Evolutionary conservation across 2,797 vertebrate species (phyloP), one percentile per base, ranked within the genome.

Genomic region (Poecilia gillii): DNA sequence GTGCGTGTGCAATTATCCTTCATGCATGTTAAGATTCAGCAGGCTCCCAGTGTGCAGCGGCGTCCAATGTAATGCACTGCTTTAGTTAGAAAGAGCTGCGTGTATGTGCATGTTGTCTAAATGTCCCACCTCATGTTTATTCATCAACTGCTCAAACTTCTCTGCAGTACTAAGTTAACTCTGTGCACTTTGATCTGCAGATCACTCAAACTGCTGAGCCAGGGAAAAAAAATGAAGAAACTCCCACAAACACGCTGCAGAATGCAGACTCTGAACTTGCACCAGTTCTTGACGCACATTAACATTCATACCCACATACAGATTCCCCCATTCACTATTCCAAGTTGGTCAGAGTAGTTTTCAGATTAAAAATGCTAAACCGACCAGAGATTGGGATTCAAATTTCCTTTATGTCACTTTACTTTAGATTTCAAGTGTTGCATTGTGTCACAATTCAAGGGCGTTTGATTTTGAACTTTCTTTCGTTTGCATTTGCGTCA

Each of bases 81-180:
- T 86, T 46, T 59, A 85, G 41, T 75, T 77, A 45, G 79, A 45
- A 79, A 89, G 71, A 12, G 74, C 49, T 74, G 79, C 76, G 70
- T 72, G 76, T 53, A 36, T 72, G 81, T 80, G 85, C 64, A 73
- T 39, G 51, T 80, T 90, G 91, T 84, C 82, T 91, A 77, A 88
- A 91, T 74, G 87, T 84, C 83, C 75, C 51, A 77, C 46, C 88
- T 92, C 91, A 94, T 94, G 90, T 91, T 91, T 93, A 94, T 94
- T 93, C 81, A 94, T 88, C 81, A 62, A 53, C 68, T 84, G 85
- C 81, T 87, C 74, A 89, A 91, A 88, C 88, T 88, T 89, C 80
- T 72, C 84, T 79, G 90, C 91, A 84, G 81, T 75, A 74, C 84
- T 88, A 75, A 33, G 78, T 81, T 14, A 83, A 88, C 87, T 87